A percentile compares a stretch with the other conserved stretches of the same genome.
Conservation (phyloP, 2,888 invertebrate genomes). For the Ormyrus pomaceus region DNA sequence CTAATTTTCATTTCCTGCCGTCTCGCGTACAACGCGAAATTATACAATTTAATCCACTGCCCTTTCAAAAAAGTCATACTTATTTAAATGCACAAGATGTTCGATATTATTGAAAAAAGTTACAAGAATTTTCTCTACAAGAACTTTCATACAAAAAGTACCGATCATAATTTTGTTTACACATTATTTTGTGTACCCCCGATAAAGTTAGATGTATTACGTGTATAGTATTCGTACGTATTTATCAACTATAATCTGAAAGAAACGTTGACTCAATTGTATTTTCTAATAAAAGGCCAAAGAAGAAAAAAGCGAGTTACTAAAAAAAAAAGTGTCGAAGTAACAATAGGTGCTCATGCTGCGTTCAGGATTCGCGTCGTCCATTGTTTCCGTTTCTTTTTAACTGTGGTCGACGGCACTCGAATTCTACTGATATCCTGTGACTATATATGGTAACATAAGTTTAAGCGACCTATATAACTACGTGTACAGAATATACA, state of each 20-base stretch:
- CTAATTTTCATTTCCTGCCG: no score
- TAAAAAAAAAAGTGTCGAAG: not conserved
- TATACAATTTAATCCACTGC: no score
- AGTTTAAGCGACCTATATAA: conserved; percentile 8
- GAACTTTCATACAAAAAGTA: not conserved
- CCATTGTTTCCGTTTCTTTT: not conserved
- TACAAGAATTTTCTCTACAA: not conserved
- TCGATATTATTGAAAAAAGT: conserved; percentile 5
- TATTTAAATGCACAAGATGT: conserved; percentile 17
- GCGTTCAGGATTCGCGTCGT: not conserved
- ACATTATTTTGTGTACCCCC: no score
- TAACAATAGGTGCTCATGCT: conserved; percentile 8
- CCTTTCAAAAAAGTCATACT: no score
- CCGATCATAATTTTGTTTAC: no score
- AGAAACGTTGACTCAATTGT: no score
- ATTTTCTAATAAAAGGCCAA: no score
- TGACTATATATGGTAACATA: conserved; percentile 35
- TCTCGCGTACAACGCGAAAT: no score
- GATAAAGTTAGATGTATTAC: no score
- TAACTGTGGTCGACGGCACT: not conserved
- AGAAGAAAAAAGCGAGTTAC: not conserved
- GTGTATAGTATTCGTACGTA: no score
- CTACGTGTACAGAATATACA: conserved; percentile 23
- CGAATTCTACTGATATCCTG: conserved; percentile 13
- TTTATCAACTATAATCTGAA: no score